Conservation (phyloP, 2,888 invertebrate genomes). For the Cyclophora punctaria region DNA sequence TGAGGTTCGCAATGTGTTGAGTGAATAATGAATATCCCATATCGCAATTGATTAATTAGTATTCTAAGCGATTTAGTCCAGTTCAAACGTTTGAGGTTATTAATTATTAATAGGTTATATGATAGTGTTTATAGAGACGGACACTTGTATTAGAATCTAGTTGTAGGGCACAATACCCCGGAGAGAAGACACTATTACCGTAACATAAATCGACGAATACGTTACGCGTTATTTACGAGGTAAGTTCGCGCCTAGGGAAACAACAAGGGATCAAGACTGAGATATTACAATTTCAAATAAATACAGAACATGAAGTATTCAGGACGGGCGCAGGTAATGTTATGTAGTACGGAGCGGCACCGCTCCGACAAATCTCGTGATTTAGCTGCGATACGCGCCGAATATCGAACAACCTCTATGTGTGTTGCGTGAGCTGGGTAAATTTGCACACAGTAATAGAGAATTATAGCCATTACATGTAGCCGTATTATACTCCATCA, state of each 20-base stretch:
- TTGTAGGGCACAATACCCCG: constrained; percentile 25
- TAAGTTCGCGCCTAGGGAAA: constrained; percentile 57
- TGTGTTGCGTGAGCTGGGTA: constrained; percentile 68
- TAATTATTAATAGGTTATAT: too few relatives aligned
- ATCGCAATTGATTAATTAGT: too few relatives aligned
- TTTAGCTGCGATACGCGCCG: constrained; percentile 70
- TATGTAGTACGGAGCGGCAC: constrained; percentile 63
- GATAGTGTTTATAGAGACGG: too few relatives aligned
- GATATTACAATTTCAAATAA: constrained; percentile 74
- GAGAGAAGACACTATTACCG: constrained; percentile 50
- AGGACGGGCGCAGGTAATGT: constrained; percentile 67
- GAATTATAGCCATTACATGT: constrained; percentile 55
- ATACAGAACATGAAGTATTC: constrained; percentile 72
- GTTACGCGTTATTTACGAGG: constrained; percentile 64
- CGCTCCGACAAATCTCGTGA: constrained; percentile 73
- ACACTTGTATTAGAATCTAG: constrained; percentile 10
- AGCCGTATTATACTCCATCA: constrained; percentile 12
- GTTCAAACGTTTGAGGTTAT: too few relatives aligned
- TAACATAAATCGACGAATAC: constrained; percentile 61
- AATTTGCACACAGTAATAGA: constrained; percentile 65
- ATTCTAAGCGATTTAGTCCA: too few relatives aligned
- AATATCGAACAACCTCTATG: constrained; percentile 65
- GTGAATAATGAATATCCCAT: too few relatives aligned
- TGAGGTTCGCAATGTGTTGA: too few relatives aligned
- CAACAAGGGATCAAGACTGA: constrained; percentile 62